These are phyloP conservation scores for Amphiduros pacificus DNA, from an alignment of 2,888 invertebrate genomes.

Conservation along the genomic window DNA sequence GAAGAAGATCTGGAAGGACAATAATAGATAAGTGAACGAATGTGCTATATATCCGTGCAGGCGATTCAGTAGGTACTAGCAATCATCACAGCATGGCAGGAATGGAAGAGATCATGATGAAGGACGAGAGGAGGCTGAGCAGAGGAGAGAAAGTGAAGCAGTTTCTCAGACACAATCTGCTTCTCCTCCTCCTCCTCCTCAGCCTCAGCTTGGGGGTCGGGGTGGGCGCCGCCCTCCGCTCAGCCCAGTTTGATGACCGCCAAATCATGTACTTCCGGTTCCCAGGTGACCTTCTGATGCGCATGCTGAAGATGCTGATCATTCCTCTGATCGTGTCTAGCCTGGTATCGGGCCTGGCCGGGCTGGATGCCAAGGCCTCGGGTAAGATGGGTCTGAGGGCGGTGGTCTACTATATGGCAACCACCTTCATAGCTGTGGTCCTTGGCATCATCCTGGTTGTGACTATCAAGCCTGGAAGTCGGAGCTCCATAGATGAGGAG, in stretches of 20 bases:
- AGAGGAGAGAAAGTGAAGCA: constrained; percentile 14
- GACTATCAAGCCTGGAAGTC: constrained; percentile 77
- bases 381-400: constrained; percentile 85
- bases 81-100: too few relatives aligned
- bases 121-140: too few relatives aligned
- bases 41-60: too few relatives aligned
- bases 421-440: constrained; percentile 88
- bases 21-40: too few relatives aligned
- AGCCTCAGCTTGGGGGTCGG: constrained; percentile 48
- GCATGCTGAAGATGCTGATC: constrained; percentile 91
- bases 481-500: background rate
- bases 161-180: constrained; percentile 47
- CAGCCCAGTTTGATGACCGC: constrained; percentile 56
- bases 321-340: constrained; percentile 77
- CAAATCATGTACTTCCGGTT: constrained; percentile 94
- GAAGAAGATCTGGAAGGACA: too few relatives aligned
- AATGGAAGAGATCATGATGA: too few relatives aligned
- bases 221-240: constrained; percentile 44
- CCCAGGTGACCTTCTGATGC: constrained; percentile 89
- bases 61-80: too few relatives aligned
- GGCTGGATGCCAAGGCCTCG: constrained; percentile 86
- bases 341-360: constrained; percentile 89
- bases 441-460: constrained; percentile 87
- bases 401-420: constrained; percentile 86
- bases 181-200: constrained; percentile 50